These are phyloP conservation scores for Drosophila pseudoobscura DNA, from an alignment of 1,140 invertebrate genomes.

Conservation along the genomic window DNA sequence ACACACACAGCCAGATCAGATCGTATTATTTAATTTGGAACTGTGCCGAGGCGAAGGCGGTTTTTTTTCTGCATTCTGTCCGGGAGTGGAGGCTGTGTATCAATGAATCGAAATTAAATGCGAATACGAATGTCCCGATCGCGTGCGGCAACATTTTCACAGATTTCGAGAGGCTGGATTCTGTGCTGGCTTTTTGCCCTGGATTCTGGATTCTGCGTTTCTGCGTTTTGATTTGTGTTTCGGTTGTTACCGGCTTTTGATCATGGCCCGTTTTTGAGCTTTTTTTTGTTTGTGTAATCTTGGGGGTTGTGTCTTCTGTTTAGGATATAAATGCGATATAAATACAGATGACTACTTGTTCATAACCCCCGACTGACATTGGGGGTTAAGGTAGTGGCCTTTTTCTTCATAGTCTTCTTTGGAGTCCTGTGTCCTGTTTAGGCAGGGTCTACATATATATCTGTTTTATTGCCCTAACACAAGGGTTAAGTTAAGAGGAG, in stretches of 20 bases:
- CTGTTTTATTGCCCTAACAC: background rate
- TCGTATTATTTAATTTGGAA: constrained; percentile 80
- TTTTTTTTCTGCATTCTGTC: background rate
- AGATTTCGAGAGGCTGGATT: constrained; percentile 51
- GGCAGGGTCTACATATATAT: too few species aligned
- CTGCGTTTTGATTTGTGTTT: constrained; percentile 69
- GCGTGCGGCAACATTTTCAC: constrained; percentile 75
- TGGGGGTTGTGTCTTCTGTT: constrained; percentile 53
- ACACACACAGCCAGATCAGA: constrained; percentile 6
- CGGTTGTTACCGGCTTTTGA: constrained; percentile 42
- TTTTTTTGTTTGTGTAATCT: constrained; percentile 47
- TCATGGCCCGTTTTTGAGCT: constrained; percentile 31
- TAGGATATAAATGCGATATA: constrained; percentile 59
- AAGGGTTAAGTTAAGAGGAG: constrained; percentile 34
- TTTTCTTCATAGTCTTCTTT: too few species aligned
- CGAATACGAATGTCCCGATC: constrained; percentile 77
- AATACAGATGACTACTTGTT: constrained; percentile 38
- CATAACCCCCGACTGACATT: constrained; percentile 46
- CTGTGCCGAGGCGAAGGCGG: constrained; percentile 29
- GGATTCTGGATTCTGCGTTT: constrained; percentile 38
- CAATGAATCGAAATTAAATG: constrained; percentile 77
- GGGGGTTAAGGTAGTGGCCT: background rate
- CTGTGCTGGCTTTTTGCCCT: constrained; percentile 33
- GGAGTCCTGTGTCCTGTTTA: background rate
- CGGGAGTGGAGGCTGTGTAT: constrained; percentile 33